phyloP scores from a whole-genome alignment of 1,140 invertebrate genomes.

The Lucilia cuprina region DNA sequence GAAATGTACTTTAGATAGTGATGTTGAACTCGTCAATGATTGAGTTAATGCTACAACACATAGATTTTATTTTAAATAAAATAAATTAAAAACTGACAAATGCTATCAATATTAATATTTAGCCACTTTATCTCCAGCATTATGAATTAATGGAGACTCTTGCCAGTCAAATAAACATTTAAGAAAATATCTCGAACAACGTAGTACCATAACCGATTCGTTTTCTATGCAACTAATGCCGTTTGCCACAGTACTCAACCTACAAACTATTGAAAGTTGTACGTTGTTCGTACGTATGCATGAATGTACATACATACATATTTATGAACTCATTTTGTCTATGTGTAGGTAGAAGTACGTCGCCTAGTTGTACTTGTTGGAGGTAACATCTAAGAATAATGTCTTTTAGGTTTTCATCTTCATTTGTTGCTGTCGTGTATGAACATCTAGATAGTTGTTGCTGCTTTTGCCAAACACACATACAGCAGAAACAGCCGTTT shows the following conservation, averaged over 20 bases:
- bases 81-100: too few species aligned
- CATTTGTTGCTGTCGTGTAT: constrained; percentile 4
- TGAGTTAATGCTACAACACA: neutral
- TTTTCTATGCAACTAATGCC: too few species aligned
- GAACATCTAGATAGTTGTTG: neutral
- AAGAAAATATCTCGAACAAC: neutral
- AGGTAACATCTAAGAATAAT: constrained; percentile 2
- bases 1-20: neutral
- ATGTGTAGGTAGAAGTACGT: neutral
- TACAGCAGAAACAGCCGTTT: neutral
- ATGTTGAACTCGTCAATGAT: neutral
- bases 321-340: too few species aligned
- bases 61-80: too few species aligned
- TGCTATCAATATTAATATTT: neutral
- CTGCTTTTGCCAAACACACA: too few species aligned
- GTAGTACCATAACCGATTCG: neutral
- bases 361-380: neutral
- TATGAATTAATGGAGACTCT: neutral
- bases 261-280: neutral
- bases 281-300: too few species aligned
- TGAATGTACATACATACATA: too few species aligned
- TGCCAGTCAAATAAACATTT: neutral
- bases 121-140: neutral
- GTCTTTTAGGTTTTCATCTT: constrained; percentile 17
- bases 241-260: neutral